phyloP scores from a whole-genome alignment of 2,888 invertebrate species.

The Tiphia femorata region DNA sequence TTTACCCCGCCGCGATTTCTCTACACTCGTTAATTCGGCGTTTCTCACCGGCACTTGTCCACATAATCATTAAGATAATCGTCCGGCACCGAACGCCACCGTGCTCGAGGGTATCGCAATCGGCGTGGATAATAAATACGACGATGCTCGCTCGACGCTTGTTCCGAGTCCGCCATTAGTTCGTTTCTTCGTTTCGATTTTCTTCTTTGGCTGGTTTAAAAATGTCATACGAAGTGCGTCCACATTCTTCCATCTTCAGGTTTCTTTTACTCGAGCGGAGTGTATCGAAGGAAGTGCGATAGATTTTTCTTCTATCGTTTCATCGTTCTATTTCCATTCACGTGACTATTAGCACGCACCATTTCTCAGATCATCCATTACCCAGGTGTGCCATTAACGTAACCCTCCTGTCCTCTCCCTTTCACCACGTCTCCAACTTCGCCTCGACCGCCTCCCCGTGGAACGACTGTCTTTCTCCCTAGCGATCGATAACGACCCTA shows the following conservation, averaged over 20 bases:
- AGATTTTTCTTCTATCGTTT: no score
- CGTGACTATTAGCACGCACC: no score
- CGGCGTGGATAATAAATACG: conserved; percentile 44
- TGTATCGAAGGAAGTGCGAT: no score
- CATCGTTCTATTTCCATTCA: no score
- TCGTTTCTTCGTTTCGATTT: conserved; percentile 2
- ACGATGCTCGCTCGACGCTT: conserved; percentile 22
- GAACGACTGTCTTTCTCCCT: conserved; percentile 28
- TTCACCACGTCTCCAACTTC: not conserved
- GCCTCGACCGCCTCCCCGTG: not conserved
- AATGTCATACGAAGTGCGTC: no score
- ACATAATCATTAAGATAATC: conserved; percentile 48
- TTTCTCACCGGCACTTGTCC: conserved; percentile 29
- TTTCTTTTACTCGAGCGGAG: no score
- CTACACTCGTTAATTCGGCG: conserved; percentile 28
- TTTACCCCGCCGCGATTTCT: not conserved
- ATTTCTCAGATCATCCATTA: no score
- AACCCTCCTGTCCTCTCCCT: not conserved
- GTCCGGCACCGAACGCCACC: conserved; percentile 33
- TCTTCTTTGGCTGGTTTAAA: no score
- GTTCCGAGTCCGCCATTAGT: conserved; percentile 10
- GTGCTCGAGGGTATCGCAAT: conserved; percentile 31
- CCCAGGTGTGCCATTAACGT: no score
- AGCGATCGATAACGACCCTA: conserved; percentile 37
- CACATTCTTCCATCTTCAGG: no score